Evolutionary conservation across 2,888 invertebrate species (phyloP).

Genomic region (Stramonita haemastoma): DNA sequence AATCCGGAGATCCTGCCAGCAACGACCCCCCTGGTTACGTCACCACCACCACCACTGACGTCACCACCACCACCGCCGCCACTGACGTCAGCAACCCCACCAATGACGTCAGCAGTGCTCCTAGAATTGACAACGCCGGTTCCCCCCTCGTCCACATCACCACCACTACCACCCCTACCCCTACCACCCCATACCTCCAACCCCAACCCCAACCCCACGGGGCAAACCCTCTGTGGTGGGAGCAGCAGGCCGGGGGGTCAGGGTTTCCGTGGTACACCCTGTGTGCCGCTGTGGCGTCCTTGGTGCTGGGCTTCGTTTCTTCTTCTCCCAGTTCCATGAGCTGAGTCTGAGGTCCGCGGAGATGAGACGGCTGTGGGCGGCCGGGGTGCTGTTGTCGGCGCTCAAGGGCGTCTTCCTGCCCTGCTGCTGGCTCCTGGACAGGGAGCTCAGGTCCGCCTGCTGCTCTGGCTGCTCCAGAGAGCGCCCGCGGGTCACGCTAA

Average conservation of each 20-base stretch:
- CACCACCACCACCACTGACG: not conserved
- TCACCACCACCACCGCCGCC: no score
- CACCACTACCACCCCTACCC: no score
- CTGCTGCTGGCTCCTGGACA: conserved; percentile 2
- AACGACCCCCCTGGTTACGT: not conserved
- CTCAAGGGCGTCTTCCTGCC: not conserved
- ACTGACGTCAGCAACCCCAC: not conserved
- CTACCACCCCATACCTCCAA: not conserved
- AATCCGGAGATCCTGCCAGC: not conserved
- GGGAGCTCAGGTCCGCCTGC: not conserved
- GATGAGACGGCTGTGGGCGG: not conserved
- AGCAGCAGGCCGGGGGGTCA: no score
- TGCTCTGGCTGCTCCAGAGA: no score
- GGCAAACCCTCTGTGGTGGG: not conserved
- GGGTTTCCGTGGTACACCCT: not conserved
- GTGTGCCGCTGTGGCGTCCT: not conserved
- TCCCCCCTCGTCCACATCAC: not conserved
- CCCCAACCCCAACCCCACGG: no score
- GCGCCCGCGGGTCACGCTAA: not conserved
- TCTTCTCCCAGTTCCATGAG: not conserved
- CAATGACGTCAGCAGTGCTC: no score
- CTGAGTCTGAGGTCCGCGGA: not conserved
- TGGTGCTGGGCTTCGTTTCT: not conserved
- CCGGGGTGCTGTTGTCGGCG: not conserved
- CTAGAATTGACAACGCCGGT: no score